Evolutionary conservation across 2,888 invertebrate species (phyloP), one percentile per base, ranked within the genome.

Genomic region (Caenorhabditis afra): DNA sequence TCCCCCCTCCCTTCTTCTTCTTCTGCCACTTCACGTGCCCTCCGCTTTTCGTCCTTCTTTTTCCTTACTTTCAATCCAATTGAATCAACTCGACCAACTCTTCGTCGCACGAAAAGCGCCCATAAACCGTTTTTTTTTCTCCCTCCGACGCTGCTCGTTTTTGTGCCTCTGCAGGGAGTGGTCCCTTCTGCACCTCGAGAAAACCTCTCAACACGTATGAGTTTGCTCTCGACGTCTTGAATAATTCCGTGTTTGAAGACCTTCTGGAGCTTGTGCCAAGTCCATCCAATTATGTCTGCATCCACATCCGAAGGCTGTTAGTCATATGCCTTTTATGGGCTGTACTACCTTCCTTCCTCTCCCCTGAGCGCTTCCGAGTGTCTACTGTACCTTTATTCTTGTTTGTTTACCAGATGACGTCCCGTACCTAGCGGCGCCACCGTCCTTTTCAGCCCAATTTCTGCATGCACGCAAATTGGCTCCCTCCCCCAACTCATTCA

Each of bases 81-180:
- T 67, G 67, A 67, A 67, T 67, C 58, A 57, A 58, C 39, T 49
- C 57, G 47, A 53, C 35, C 50, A 8, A 11, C 22, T 7, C n/a
- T n/a, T 20, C 47, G 47, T 3, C 47, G 18, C 29, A 29, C 41
- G 41, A 41, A 41, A 41, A 41, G 41, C 16, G 18, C 52, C 58
- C 58, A 49, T 52, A 50, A 58, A 68, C 58, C 52, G 44, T 59
- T 50, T 58, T 68, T 50, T 58, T 68, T 52, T 57, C 8, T 49
- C 3, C 3, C 11, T n/a, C n/a, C n/a, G n/a, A n/a, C 12, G 41
- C 11, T 41, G 41, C 41, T 41, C 12, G 41, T 14, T 41, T 41
- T 47, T 16, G 4, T 20, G 18, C 4, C 2, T 8, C 47, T 41
- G 14, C 41, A 41, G 12, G 29, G 4, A 29, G 29, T n/a, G n/a